phyloP scores from a whole-genome alignment of 1,140 invertebrate genomes.

The Rhopalosiphum padi region DNA sequence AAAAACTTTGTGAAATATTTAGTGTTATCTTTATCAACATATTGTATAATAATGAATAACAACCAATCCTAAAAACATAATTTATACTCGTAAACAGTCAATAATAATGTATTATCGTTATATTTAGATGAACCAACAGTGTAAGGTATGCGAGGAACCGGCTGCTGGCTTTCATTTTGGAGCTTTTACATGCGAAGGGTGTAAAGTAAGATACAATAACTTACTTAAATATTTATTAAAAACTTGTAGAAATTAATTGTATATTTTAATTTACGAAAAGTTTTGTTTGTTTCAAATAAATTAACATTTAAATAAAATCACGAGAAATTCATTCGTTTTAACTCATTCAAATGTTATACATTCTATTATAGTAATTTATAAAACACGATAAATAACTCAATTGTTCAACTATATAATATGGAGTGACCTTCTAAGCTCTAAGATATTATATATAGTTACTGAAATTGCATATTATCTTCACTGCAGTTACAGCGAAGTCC shows the following conservation, averaged over 20 bases:
- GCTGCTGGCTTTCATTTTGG: too few species aligned
- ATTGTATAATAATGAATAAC: too few species aligned
- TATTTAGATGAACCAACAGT: too few species aligned
- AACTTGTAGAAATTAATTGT: not conserved
- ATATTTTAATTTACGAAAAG: slow-evolving; percentile 29
- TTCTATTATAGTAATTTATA: slow-evolving; percentile 63
- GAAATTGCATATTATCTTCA: slow-evolving; percentile 4
- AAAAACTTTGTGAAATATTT: too few species aligned
- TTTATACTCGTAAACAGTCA: too few species aligned
- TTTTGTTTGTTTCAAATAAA: not conserved
- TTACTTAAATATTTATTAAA: not conserved
- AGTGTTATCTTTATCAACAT: too few species aligned
- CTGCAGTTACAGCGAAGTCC: not conserved
- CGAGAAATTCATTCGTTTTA: not conserved
- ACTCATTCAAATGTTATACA: slow-evolving; percentile 3
- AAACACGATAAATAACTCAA: not conserved
- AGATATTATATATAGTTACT: not conserved
- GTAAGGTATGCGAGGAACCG: too few species aligned
- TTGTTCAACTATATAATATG: not conserved
- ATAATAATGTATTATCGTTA: too few species aligned
- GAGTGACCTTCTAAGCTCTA: not conserved
- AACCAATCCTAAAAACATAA: too few species aligned
- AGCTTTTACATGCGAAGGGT: too few species aligned
- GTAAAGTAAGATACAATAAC: not conserved
- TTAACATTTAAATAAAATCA: not conserved